Base-by-base conservation (phyloP, 2,797 vertebrate genomes). In the Tapera naevia region DNA sequence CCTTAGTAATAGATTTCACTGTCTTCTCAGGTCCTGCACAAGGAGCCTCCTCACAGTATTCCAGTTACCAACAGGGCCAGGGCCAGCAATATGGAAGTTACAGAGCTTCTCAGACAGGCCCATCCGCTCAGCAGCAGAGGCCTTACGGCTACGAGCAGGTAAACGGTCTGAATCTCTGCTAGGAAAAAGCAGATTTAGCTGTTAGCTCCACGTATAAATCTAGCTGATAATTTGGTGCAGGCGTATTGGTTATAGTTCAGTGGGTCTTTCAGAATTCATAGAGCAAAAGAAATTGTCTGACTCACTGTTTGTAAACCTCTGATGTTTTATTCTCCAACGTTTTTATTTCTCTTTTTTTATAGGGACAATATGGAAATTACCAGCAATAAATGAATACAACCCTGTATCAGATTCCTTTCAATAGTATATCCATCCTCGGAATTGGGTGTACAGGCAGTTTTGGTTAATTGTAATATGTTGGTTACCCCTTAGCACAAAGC, bases 351-450 rank as follows among this genome's bases (percentile, higher is more conserved):
- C 50, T 37, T 93, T 92, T 81, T 93, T 95, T 76, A 66, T 83
- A 99, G 99, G 98, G 99, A 97, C 99, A 99, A 86, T 99, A 99
- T 86, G 99, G 99, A 96, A 99, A 99, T 96, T 99, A 99, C 98
- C 99, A 99, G 98, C 99, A 99, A 97, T 99, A 98, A 97, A 98
- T 80, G 82, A 71, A 93, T 33, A 58, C 6, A n/a, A 28, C 6
- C 84, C 86, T 70, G 39, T 56, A 69, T 88, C 88, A 92, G 86
- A 95, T 90, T 94, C 94, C 90, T 94, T 83, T 93, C 48, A 48
- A 80, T 58, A 80, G 89, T 86, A 83, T 88, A 83, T 93, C 95
- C 69, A 23, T 91, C 89, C 85, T 80, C 96, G 90, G 94, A 90
- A 87, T 83, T 90, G 95, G 96, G 60, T 88, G 96, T 97, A 97